Conservation (phyloP, 2,113 vertebrate genomes). For the Chunga burmeisteri region DNA sequence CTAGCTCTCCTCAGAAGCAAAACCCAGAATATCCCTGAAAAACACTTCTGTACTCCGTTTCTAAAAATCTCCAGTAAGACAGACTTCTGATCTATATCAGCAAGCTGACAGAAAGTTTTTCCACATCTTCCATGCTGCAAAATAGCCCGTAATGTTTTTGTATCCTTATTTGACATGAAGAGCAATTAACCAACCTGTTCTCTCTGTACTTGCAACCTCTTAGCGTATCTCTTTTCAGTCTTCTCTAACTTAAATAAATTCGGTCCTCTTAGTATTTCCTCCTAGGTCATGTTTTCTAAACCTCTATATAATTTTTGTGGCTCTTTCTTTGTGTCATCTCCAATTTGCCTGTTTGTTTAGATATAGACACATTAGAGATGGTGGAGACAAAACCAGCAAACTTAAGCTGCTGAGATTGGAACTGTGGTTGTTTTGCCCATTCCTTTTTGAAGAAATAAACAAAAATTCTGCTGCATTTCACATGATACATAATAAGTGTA, state of each 20-base stretch:
- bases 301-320: not conserved
- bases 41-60: not conserved
- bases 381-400: not conserved
- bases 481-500: not conserved
- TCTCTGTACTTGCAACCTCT: not conserved
- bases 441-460: not conserved
- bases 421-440: not conserved
- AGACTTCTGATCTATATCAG: not conserved
- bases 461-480: not conserved
- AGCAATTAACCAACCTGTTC: not conserved
- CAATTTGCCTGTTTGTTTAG: not conserved
- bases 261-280: not conserved
- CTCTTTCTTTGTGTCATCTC: not conserved
- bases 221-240: not conserved
- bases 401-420: not conserved
- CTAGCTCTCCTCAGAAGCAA: not conserved
- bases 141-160: not conserved
- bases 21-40: not conserved
- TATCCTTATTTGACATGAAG: not conserved
- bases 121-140: not conserved
- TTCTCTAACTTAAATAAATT: slow-evolving; percentile 32
- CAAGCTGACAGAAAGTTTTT: not conserved
- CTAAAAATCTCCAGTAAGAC: not conserved
- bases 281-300: not conserved
- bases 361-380: not conserved